phyloP scores from a whole-genome alignment of 2,797 vertebrate genomes.

The Acanthornis magna region DNA sequence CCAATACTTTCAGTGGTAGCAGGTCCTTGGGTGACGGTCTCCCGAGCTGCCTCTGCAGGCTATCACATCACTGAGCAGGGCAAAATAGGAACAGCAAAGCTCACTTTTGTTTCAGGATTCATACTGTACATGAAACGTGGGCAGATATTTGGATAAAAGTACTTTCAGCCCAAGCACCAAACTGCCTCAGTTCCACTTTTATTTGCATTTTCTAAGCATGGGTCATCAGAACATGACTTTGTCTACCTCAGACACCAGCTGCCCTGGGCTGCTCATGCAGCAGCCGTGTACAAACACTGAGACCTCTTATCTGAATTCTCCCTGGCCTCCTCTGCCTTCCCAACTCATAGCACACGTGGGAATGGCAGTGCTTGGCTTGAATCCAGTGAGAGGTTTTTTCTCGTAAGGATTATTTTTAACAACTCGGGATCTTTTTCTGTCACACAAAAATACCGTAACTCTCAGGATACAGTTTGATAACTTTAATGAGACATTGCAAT shows the following conservation, averaged over 20 bases:
- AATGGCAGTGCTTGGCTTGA: background rate
- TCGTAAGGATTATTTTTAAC: background rate
- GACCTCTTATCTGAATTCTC: background rate
- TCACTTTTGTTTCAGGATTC: background rate
- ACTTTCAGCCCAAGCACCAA: background rate
- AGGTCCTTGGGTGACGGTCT: background rate
- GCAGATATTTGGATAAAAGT: background rate
- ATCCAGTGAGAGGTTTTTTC: background rate
- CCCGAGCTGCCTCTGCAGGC: background rate
- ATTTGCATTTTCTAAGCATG: background rate
- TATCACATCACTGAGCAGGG: background rate
- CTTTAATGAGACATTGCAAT: constrained; percentile 61
- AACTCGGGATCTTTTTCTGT: background rate
- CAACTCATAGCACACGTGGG: rapidly evolving
- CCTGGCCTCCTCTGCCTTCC: background rate
- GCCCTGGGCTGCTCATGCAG: background rate
- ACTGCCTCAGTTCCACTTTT: background rate
- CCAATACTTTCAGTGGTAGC: background rate
- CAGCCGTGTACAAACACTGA: background rate
- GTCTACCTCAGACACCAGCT: background rate
- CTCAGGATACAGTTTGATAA: background rate
- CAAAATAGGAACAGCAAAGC: background rate
- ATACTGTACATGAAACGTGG: background rate
- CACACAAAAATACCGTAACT: background rate
- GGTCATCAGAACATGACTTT: background rate